Evolutionary conservation across 2,113 vertebrate genomes (phyloP).

Genomic region (Erpornis zantholeuca): DNA sequence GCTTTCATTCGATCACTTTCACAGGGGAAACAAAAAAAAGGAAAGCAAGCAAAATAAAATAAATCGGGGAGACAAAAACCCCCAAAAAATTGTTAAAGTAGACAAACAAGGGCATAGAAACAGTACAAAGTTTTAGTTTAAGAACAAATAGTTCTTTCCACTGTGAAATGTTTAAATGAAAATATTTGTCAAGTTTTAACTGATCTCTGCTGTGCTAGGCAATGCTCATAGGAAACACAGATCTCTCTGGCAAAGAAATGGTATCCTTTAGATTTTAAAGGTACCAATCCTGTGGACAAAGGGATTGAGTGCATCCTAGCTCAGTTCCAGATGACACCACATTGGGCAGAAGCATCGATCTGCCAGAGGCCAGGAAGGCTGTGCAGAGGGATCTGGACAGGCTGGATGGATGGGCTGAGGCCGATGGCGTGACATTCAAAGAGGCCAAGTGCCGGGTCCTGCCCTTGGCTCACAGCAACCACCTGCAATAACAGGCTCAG

Average conservation of each 20-base stretch:
- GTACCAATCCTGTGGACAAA: background rate
- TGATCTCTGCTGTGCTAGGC: background rate
- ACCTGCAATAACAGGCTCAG: background rate
- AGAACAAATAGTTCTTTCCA: background rate
- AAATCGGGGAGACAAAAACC: background rate
- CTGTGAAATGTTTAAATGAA: background rate
- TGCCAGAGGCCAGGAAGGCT: background rate
- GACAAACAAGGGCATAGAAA: background rate
- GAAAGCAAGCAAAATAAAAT: background rate
- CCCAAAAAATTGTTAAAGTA: background rate
- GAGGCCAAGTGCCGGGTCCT: fast-evolving
- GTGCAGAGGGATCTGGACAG: background rate
- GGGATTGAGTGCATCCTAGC: background rate
- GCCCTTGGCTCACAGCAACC: background rate
- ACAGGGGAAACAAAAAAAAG: background rate
- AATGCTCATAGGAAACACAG: background rate
- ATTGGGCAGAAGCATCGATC: fast-evolving
- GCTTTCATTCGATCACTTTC: background rate
- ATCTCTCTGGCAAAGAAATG: background rate
- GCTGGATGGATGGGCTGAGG: fast-evolving
- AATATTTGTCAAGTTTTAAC: background rate
- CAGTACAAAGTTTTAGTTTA: background rate
- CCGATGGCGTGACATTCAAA: fast-evolving
- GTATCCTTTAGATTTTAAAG: background rate
- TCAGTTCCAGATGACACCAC: background rate